Base-by-base conservation (phyloP, 2,113 vertebrate genomes). In the Pollachius pollachius region DNA sequence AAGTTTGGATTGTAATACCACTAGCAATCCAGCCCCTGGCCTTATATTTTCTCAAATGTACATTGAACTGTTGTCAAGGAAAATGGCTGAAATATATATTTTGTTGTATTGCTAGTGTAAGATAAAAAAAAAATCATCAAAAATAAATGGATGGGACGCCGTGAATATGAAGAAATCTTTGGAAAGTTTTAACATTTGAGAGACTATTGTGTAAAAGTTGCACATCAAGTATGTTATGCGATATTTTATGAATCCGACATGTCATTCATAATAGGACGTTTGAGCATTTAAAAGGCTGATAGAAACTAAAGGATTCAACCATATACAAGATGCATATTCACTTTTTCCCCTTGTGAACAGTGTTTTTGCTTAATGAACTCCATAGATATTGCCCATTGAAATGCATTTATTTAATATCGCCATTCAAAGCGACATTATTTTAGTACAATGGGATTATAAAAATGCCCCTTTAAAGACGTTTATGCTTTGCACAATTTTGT, bases 21-120 rank as follows among this genome's bases (percentile, higher is more conserved):
- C 95, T 97, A 97, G 95, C 96, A 97, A 97, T 96, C 94, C 95
- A 98, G 92, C 96, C 96, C 94, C 96, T 94, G 96, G 97, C 97
- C 97, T 99, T 99, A 99, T 94, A 93, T 98, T 96, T 96, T 95
- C 94, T 96, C 94, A 95, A 94, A 92, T 98, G 95, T 97, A 97
- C 93, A 96, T 93, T 94, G 93, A 96, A 94, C 93, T 95, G 91
- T 98, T 96, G 94, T 95, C 92, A 92, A 95, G 93, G 94, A 91
- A 94, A 94, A 97, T 92, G 94, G 94, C 94, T 92, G 92, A 96
- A 97, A 93, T 97, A 97, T 98, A 94, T 98, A 99, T 99, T 99
- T 99, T 99, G 95, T 98, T 97, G 95, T 98, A 99, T 98, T 96
- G 96, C 94, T 97, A 95, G 95, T 96, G 94, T 96, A 94, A 97